Conservation (phyloP, 1,140 invertebrate species). For the Dryas iulia region DNA sequence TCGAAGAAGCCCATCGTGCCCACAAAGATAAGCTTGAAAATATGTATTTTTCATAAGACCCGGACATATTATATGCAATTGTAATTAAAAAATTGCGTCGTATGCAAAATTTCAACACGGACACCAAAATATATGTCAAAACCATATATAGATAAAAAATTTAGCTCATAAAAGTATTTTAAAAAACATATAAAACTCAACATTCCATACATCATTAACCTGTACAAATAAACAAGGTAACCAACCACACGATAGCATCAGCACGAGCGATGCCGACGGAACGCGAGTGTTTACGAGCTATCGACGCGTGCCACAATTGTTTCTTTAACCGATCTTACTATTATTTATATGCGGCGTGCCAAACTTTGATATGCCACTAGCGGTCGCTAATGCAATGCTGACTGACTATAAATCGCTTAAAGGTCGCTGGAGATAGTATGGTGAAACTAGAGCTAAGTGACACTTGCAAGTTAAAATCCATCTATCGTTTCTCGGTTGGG, state of each 20-base stretch:
- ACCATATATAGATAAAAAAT: too few species aligned
- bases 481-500: neutral
- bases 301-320: conserved; percentile 47
- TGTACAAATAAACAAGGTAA: conserved; percentile 38
- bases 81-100: too few species aligned
- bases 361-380: conserved; percentile 31
- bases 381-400: conserved; percentile 32
- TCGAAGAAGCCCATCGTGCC: too few species aligned
- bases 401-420: conserved; percentile 33
- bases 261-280: conserved; percentile 54
- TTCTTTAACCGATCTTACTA: conserved; percentile 45
- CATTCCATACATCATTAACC: conserved; percentile 13
- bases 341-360: conserved; percentile 40
- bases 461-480: conserved; percentile 6
- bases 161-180: too few species aligned
- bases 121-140: too few species aligned
- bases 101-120: too few species aligned
- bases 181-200: too few species aligned
- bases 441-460: conserved; percentile 21
- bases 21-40: too few species aligned
- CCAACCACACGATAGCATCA: conserved; percentile 41
- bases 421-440: conserved; percentile 29
- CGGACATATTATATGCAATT: too few species aligned
- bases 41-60: too few species aligned
- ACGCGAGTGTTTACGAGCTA: conserved; percentile 49